Evolutionary conservation across 1,140 invertebrate genomes (phyloP), one percentile per base, ranked within the genome.

Genomic region (Kradibia gibbosae): DNA sequence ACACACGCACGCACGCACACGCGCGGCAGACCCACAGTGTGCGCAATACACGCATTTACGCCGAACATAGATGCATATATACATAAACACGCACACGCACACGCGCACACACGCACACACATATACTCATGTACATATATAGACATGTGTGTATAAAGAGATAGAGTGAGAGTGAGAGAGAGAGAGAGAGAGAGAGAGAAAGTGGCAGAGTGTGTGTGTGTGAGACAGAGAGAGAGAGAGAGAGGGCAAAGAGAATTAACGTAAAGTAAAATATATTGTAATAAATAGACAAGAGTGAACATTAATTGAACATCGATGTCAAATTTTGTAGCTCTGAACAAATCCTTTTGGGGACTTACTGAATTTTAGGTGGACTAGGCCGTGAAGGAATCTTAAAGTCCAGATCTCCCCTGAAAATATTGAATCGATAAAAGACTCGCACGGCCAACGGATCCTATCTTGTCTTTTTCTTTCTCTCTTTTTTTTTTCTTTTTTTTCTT

Each of bases 371-470:
- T 86, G 89, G 87, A 85, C 87, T 91, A 90, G 88, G 88, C 88
- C 88, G 88, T 82, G 88, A 87, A 87, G 88, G 84, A 82, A 89
- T 91, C 86, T 90, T 90, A 88, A 91, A 89, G 88, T 87, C 88
- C 88, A 91, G 89, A 92, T 94, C 94, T 88, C 94, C 94, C 92
- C 94, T 94, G 93, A 92, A 94, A 94, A 90, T 86, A 88, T 81
- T 85, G 86, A 84, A 89, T 85, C 74, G 84, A 89, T 89, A 85
- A 87, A 85, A 76, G 39, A 80, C 13, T 13, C 25, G 4, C 25
- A 34, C 1, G 10, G 17, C 10, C 36, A n/a, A 20, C 28, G 45
- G 1, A 57, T 88, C 89, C 13, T 22, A 60, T 57, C n/a, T n/a
- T n/a, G n/a, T 57, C 36, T 25, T 11, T 17, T 60, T 39, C 53